These are phyloP conservation scores for Orestias chungarensis DNA, from an alignment of 2,797 vertebrate genomes.

Conservation along the genomic window DNA sequence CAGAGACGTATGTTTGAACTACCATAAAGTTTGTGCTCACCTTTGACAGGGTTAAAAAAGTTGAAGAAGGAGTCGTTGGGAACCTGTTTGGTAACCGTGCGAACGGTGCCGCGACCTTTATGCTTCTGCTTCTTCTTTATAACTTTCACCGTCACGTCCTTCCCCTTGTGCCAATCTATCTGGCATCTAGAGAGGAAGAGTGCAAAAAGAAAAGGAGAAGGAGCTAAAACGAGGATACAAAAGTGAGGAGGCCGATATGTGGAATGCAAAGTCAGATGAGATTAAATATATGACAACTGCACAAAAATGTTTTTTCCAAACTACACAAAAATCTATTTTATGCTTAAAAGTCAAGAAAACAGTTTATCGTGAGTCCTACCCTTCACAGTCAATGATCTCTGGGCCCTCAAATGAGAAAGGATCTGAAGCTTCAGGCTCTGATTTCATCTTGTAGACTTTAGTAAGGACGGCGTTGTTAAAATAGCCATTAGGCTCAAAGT, in stretches of 20 bases:
- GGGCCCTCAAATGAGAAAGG: slow-evolving; percentile 98
- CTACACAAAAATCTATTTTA: slow-evolving; percentile 19
- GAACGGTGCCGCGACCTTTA: slow-evolving; percentile 94
- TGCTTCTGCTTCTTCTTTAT: slow-evolving; percentile 99
- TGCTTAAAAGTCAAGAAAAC: neutral
- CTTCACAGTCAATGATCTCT: slow-evolving; percentile 96
- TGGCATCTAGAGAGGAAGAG: slow-evolving; percentile 81
- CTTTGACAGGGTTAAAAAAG: slow-evolving; percentile 95
- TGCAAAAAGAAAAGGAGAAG: slow-evolving; percentile 24
- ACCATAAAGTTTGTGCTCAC: slow-evolving; percentile 77
- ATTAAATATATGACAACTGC: slow-evolving; percentile 14
- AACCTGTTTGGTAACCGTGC: slow-evolving; percentile 94
- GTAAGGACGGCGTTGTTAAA: slow-evolving; percentile 93
- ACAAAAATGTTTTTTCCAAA: slow-evolving; percentile 23
- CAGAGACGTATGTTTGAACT: neutral
- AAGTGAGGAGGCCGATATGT: slow-evolving; percentile 34
- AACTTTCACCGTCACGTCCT: slow-evolving; percentile 94
- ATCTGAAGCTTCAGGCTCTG: slow-evolving; percentile 90
- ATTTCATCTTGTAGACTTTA: slow-evolving; percentile 98
- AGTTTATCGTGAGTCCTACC: slow-evolving; percentile 80
- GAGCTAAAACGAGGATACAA: slow-evolving; percentile 3
- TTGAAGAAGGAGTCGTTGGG: slow-evolving; percentile 98
- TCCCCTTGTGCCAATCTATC: slow-evolving; percentile 97
- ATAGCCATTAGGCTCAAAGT: slow-evolving; percentile 94
- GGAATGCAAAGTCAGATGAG: slow-evolving; percentile 31